Conservation (phyloP, 2,888 invertebrate genomes). For the Xestoiulus laeticollis region DNA sequence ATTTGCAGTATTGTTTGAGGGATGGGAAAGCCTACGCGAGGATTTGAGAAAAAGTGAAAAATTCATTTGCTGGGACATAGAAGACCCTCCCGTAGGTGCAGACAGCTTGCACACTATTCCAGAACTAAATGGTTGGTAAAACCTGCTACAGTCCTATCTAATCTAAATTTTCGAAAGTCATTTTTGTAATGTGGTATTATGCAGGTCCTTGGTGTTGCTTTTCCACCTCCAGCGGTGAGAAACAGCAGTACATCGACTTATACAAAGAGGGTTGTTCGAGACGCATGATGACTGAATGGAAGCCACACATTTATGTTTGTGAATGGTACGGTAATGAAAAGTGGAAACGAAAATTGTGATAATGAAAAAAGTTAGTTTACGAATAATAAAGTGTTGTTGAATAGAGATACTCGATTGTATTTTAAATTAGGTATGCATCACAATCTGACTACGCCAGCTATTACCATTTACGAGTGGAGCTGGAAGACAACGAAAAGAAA, state of each 20-base stretch:
- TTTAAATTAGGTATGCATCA: conserved; percentile 47
- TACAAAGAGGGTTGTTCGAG: background rate
- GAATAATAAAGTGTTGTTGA: no score
- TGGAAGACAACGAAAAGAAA: background rate
- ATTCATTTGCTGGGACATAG: background rate
- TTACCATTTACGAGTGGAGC: background rate
- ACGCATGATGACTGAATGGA: background rate
- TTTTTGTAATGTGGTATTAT: no score
- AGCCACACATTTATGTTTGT: conserved; percentile 44
- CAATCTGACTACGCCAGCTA: conserved; percentile 27
- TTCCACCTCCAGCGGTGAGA: background rate
- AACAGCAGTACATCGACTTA: conserved; percentile 36
- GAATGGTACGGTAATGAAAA: no score
- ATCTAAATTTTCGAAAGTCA: no score
- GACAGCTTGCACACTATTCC: background rate
- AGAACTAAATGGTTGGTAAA: conserved; percentile 45
- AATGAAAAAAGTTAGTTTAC: no score
- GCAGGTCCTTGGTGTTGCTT: background rate
- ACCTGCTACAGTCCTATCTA: no score
- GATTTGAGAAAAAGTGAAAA: no score
- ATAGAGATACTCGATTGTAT: no score
- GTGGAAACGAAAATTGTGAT: no score
- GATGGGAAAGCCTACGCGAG: no score
- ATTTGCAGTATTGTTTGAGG: no score
- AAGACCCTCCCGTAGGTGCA: conserved; percentile 42